Conservation (phyloP, 2,113 vertebrate genomes). For the Orycteropus afer region DNA sequence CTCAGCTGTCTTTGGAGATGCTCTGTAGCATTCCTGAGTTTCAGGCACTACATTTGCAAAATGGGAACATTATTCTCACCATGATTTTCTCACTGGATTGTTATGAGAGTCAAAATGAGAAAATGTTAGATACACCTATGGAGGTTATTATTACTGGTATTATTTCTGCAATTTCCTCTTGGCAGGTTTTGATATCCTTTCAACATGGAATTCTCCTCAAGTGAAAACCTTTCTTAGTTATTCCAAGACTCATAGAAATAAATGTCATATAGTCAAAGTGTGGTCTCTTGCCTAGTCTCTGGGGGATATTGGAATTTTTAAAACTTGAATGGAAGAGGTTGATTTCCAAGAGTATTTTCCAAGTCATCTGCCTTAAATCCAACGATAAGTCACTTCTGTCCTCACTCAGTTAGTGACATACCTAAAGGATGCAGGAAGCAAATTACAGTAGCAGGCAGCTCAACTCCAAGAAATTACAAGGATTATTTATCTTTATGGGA, state of each 20-base stretch:
- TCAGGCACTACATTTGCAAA: neutral
- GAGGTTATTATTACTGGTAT: neutral
- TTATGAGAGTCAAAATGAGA: neutral
- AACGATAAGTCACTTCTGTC: conserved; percentile 40
- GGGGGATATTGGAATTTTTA: conserved; percentile 9
- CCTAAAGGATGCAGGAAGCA: conserved; percentile 34
- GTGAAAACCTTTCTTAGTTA: conserved; percentile 14
- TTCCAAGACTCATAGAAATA: conserved; percentile 40
- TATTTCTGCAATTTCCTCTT: conserved; percentile 16
- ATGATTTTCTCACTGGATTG: neutral
- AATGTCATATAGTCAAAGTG: neutral
- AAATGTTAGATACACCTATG: neutral
- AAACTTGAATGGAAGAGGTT: conserved; percentile 15
- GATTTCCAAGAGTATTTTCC: conserved; percentile 33
- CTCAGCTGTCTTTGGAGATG: neutral
- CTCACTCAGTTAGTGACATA: conserved; percentile 21
- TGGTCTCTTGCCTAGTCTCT: neutral
- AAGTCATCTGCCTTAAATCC: conserved; percentile 28
- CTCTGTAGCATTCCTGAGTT: neutral
- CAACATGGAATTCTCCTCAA: neutral
- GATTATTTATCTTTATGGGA: conserved; percentile 72
- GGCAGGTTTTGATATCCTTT: conserved; percentile 34
- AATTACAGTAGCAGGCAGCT: conserved; percentile 43
- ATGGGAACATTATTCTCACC: neutral
- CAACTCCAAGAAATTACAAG: conserved; percentile 58